These are phyloP conservation scores for Monochamus saltuarius DNA, from an alignment of 1,140 invertebrate genomes.

Conservation along the genomic window DNA sequence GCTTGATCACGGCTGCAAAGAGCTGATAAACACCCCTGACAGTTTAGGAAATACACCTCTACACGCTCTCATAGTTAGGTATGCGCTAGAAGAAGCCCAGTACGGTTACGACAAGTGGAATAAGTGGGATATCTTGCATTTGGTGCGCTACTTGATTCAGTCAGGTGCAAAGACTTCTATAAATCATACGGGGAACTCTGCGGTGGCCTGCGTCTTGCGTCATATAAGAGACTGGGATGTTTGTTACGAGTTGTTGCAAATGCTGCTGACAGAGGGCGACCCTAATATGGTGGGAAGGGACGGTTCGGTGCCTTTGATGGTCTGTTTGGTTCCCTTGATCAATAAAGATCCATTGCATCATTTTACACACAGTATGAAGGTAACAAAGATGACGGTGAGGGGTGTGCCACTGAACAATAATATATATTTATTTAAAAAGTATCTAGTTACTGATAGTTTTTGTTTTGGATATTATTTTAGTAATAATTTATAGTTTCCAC, in stretches of 20 bases:
- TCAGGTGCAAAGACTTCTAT: conserved; percentile 68
- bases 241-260: conserved; percentile 69
- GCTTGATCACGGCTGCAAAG: conserved; percentile 66
- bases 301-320: conserved; percentile 72
- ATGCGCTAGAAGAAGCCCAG: conserved; percentile 69
- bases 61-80: conserved; percentile 66
- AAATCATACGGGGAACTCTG: conserved; percentile 70
- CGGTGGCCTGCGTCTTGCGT: conserved; percentile 69
- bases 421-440: too few relatives aligned
- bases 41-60: conserved; percentile 66
- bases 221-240: conserved; percentile 77
- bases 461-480: too few relatives aligned
- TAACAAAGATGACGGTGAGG: conserved; percentile 35
- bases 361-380: conserved; percentile 75
- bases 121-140: conserved; percentile 71
- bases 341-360: conserved; percentile 75
- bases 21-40: conserved; percentile 72
- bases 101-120: conserved; percentile 72
- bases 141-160: conserved; percentile 63
- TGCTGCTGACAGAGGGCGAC: conserved; percentile 68
- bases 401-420: too few relatives aligned
- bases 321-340: conserved; percentile 71
- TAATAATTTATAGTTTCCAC: too few relatives aligned
- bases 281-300: conserved; percentile 71
- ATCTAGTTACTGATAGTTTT: too few relatives aligned